Evolutionary conservation across 2,888 invertebrate genomes (phyloP), one percentile per base, ranked within the genome.

Genomic region (Drosophila quinaria): DNA sequence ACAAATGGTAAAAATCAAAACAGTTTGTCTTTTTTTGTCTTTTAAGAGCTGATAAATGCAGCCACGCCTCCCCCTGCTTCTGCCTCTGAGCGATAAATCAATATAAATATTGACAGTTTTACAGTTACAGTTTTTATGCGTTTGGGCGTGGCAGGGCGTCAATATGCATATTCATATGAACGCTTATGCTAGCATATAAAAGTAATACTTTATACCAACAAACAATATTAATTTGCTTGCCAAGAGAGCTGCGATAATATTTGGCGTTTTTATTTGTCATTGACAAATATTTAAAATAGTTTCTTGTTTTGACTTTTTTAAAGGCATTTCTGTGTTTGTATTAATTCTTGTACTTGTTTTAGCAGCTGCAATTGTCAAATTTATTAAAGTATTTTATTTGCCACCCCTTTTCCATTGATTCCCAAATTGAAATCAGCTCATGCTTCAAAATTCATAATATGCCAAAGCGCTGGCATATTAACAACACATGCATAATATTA

Each of bases 91-190:
- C 51, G 41, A 82, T 87, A 80, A 88, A 84, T 84, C 83, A 84
- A 84, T 84, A 82, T 61, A 85, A 78, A 78, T 81, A 75, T 89
- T 78, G 89, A 78, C 84, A 87, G 79, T 75, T 89, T 77, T 64
- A 64, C 59, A 65, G 75, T 77, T 64, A 64, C 59, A 65, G 75
- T 60, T 70, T 62, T 58, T 51, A 46, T 44, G 15, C 33, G 13
- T 2, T 17, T 17, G 64, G 56, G 67, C 59, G 61, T 56, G 51
- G 70, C 58, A 15, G 49, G 37, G 46, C 54, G 51, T 64, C n/a
- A 44, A 66, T 62, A 44, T 50, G 54, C 11, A 41, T 44, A 46
- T 42, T 10, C 29, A 35, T 42, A 55, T 39, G 59, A 22, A 47
- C 31, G 56, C 17, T 17, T 39, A 62, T 25, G 42, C 31, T 61